Percentiles rank a stretch among this genome's conserved stretches.
phyloP scores from a whole-genome alignment of 2,113 vertebrate genomes.

The Tor tambroides region DNA sequence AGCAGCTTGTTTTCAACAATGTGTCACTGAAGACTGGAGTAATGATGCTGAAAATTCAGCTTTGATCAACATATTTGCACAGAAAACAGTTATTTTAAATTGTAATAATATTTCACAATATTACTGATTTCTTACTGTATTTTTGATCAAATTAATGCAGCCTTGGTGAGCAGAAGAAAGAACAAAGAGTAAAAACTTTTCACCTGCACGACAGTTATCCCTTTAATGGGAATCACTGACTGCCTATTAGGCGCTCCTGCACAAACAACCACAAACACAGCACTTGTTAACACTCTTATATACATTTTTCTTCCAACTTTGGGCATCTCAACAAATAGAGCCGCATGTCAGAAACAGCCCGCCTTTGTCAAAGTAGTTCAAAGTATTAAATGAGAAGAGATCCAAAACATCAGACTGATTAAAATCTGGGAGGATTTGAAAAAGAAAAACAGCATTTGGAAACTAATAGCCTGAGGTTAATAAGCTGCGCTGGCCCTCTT shows the following conservation, averaged over 20 bases:
- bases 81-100: not conserved
- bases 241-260: too few relatives aligned
- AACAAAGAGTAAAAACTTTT: too few relatives aligned
- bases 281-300: not conserved
- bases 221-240: not conserved
- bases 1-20: too few relatives aligned
- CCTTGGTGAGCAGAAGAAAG: not conserved
- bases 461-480: slow-evolving; percentile 70
- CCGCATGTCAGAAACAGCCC: slow-evolving; percentile 20
- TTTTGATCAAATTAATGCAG: not conserved
- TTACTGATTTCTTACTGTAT: not conserved
- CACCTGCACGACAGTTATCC: not conserved
- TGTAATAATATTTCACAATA: not conserved
- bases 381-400: slow-evolving; percentile 1
- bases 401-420: slow-evolving; percentile 24
- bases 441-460: slow-evolving; percentile 9
- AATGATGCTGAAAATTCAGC: not conserved
- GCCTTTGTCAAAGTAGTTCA: not conserved
- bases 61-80: not conserved
- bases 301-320: slow-evolving; percentile 9
- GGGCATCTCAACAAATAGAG: not conserved
- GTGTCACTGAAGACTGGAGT: too few relatives aligned
- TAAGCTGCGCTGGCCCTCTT: slow-evolving; percentile 54
- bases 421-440: slow-evolving; percentile 18
- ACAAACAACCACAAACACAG: not conserved